Evolutionary conservation across 2,888 invertebrate genomes (phyloP), one percentile per base, ranked within the genome.

Genomic region (Dascillus cervinus): DNA sequence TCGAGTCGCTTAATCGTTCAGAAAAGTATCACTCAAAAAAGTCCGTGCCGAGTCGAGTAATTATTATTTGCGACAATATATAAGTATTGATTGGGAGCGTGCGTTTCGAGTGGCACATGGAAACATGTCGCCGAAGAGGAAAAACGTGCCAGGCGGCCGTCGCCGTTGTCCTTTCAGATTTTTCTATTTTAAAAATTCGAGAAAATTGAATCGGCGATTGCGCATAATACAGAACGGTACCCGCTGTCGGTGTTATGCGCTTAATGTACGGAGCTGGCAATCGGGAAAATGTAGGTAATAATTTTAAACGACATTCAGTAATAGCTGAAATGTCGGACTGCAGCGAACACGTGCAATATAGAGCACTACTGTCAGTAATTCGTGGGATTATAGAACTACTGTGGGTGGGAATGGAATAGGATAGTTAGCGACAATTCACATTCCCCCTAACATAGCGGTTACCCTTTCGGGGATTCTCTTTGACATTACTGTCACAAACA

Each of bases 391-490:
- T 55, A 50, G 50, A 49, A 51, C 50, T 53, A 53, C 50, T 49
- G 33, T 52, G 50, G 52, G 48, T 46, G 46, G 50, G 56, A 52
- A 44, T 50, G 48, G 55, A 62, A 60, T 58, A 53, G 59, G 53
- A 60, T 63, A 62, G 62, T 63, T 63, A 63, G 63, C 60, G 61
- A 60, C 62, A 59, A 63, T 63, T 62, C 61, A 59, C 61, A 63
- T 62, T 63, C 63, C 60, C 62, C 61, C 55, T 56, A 55, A 56
- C 50, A 44, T 46, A 51, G 55, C 51, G 59, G 58, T 60, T 61
- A 62, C 62, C 61, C 63, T 61, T 62, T 63, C 58, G 42, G 52
- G 53, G 55, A 53, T 50, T 46, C 48, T 46, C 44, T 56, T 51
- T 44, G 47, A 56, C 58, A 62, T 63, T 56, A 62, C 59, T 63